phyloP scores from a whole-genome alignment of 2,888 invertebrate genomes.

The Rhingia rostrata region DNA sequence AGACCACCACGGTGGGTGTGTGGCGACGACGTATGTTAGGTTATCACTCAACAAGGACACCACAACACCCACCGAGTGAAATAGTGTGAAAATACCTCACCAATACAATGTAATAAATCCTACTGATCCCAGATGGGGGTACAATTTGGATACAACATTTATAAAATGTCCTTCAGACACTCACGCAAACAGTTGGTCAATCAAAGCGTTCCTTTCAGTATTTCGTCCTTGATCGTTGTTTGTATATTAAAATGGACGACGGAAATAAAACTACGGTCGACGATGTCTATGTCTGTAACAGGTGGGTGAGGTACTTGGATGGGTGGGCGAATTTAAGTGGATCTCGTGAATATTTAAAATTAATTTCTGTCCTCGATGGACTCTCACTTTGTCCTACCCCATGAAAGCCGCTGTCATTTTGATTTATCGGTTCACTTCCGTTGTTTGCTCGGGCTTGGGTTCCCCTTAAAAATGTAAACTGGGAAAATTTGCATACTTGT shows the following conservation, averaged over 20 bases:
- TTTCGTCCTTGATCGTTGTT: slow-evolving; percentile 35
- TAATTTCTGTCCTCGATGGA: slow-evolving; percentile 39
- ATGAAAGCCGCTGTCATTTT: slow-evolving; percentile 35
- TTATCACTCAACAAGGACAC: slow-evolving; percentile 22
- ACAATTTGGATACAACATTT: slow-evolving; percentile 14
- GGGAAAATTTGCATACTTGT: slow-evolving; percentile 58
- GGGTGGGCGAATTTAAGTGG: slow-evolving; percentile 39
- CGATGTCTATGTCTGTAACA: slow-evolving; percentile 4
- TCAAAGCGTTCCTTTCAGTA: neutral
- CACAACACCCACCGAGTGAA: neutral
- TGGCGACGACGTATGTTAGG: neutral
- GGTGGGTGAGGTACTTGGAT: neutral
- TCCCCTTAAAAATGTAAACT: slow-evolving; percentile 25
- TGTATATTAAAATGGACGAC: neutral
- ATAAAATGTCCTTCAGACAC: slow-evolving; percentile 40
- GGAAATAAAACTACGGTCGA: neutral
- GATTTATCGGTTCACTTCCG: slow-evolving; percentile 59
- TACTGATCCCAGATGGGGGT: slow-evolving; percentile 1
- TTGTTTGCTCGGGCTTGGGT: neutral
- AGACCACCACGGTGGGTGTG: neutral
- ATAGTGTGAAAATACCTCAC: neutral
- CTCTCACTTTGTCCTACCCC: slow-evolving; percentile 1
- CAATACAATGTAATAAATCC: slow-evolving; percentile 30
- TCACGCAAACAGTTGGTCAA: slow-evolving; percentile 58
- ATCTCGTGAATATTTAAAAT: slow-evolving; percentile 65